phyloP scores from a whole-genome alignment of 2,113 vertebrate species.

The Muntiacus reevesi region DNA sequence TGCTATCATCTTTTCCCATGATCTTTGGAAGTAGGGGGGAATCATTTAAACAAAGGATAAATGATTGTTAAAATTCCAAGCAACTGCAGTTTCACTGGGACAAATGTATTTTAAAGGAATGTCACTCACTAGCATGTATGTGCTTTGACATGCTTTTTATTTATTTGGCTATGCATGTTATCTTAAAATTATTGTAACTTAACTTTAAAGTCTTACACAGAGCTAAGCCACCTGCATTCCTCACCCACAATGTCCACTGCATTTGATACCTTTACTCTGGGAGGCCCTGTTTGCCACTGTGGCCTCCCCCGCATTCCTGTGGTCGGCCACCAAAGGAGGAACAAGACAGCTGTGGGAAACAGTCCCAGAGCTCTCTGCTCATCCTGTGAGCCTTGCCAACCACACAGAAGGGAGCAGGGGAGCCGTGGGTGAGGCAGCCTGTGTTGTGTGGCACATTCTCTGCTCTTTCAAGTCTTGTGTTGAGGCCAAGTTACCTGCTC shows the following conservation, averaged over 20 bases:
- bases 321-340: conserved; percentile 54
- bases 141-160: not conserved
- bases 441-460: not conserved
- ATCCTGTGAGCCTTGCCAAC: conserved; percentile 5
- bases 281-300: conserved; percentile 25
- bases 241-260: not conserved
- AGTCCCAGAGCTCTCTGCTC: not conserved
- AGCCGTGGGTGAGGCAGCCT: not conserved
- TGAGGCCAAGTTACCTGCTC: not conserved
- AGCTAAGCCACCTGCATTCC: not conserved
- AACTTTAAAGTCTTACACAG: not conserved
- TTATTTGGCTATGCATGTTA: not conserved
- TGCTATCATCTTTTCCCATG: not conserved
- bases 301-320: conserved; percentile 38
- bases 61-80: not conserved
- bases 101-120: not conserved
- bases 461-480: not conserved
- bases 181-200: not conserved
- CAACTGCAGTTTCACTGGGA: not conserved
- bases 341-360: conserved; percentile 10
- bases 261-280: not conserved
- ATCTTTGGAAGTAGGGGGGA: not conserved
- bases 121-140: not conserved
- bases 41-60: not conserved
- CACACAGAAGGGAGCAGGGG: not conserved